A percentile compares a stretch with the other conserved stretches of the same genome.
phyloP scores from a whole-genome alignment of 2,113 vertebrate genomes.

The Fulmarus glacialis region DNA sequence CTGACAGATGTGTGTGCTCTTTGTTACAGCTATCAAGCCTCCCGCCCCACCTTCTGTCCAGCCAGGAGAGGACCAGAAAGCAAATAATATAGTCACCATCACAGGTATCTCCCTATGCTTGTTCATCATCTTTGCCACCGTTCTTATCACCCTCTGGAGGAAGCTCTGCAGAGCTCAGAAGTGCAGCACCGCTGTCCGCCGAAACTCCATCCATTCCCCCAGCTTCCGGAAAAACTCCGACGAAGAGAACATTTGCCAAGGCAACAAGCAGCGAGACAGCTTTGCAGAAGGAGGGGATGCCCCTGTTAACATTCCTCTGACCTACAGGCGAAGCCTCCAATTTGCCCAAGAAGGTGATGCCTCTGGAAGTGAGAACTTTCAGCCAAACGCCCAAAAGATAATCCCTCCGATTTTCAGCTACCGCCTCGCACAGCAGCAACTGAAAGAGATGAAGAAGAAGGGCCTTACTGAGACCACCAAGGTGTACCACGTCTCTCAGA shows the following conservation, averaged over 20 bases:
- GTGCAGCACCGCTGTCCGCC: constrained; percentile 77
- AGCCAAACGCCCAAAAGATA: constrained; percentile 87
- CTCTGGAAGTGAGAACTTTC: constrained; percentile 78
- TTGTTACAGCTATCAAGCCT: constrained; percentile 51
- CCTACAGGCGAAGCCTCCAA: constrained; percentile 71
- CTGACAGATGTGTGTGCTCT: not conserved
- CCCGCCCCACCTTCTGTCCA: constrained; percentile 49
- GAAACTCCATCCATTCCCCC: constrained; percentile 81
- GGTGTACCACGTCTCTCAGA: constrained; percentile 93
- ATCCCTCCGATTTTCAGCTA: constrained; percentile 94
- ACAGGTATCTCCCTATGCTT: constrained; percentile 90
- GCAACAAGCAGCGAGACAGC: constrained; percentile 84
- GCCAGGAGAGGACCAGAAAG: constrained; percentile 66
- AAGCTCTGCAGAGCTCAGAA: constrained; percentile 84
- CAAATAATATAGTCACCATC: constrained; percentile 87
- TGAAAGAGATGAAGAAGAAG: constrained; percentile 97
- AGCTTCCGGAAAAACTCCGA: constrained; percentile 88
- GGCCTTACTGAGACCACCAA: constrained; percentile 92
- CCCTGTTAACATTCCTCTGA: constrained; percentile 69
- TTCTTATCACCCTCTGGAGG: constrained; percentile 90
- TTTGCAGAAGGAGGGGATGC: constrained; percentile 79
- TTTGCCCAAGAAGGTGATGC: constrained; percentile 69
- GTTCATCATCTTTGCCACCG: constrained; percentile 87
- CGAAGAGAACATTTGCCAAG: constrained; percentile 88
- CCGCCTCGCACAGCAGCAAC: constrained; percentile 92